Evolutionary conservation across 2,797 vertebrate genomes (phyloP).

Genomic region (Eidolon dupreanum): DNA sequence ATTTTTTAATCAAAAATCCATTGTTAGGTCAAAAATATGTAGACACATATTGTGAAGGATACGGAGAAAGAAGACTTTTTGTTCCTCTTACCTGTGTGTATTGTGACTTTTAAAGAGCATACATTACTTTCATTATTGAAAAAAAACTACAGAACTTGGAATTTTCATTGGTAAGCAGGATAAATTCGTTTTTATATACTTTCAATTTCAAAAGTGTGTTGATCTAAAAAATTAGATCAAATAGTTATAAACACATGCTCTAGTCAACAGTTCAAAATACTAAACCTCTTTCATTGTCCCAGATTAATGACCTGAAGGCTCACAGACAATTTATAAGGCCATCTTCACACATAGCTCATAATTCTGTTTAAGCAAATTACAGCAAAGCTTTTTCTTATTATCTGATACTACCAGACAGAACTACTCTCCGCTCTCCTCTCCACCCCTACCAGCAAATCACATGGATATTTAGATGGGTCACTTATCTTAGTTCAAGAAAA

Average conservation of each 20-base stretch:
- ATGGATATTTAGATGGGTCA: neutral
- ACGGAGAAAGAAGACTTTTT: neutral
- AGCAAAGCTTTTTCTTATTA: neutral
- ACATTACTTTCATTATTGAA: neutral
- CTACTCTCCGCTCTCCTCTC: neutral
- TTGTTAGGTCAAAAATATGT: neutral
- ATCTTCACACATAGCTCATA: neutral
- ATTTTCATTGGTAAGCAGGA: neutral
- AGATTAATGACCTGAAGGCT: neutral
- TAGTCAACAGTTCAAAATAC: constrained; percentile 1
- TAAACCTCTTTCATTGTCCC: neutral
- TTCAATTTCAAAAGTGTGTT: neutral
- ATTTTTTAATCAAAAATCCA: neutral
- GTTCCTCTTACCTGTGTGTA: neutral
- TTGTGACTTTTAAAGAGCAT: neutral
- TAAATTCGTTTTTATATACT: neutral
- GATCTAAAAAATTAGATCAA: neutral
- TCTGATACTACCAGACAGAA: neutral
- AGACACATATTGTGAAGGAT: neutral
- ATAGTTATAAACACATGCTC: neutral
- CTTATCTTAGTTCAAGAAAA: neutral
- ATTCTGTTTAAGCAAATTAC: neutral
- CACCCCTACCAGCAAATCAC: neutral
- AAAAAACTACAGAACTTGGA: neutral
- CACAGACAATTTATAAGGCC: neutral